Evolutionary conservation across 35 echinoderm and acorn worm genomes (phyloP), one percentile per base, ranked within the genome.

Genomic region (Holothuria glaberrima): DNA sequence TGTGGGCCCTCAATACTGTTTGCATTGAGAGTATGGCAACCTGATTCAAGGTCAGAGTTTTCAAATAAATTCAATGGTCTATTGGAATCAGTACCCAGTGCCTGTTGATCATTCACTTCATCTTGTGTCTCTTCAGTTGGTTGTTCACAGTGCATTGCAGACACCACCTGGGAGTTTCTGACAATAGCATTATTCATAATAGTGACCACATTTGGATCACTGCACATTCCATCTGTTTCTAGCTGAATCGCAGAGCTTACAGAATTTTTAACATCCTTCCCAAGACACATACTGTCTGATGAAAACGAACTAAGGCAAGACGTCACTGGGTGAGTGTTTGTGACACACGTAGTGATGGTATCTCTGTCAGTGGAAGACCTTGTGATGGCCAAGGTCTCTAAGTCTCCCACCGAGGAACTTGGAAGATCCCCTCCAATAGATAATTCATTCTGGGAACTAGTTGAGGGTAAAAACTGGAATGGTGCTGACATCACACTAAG

Each of bases 391-490:
- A 84, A 63, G 33, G 80, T 26, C 25, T 84, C 80, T 22, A 84
- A 38, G 29, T 84, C 80, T 36, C n/a, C 57, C 52, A 84, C 80
- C 1, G 80, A 61, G 29, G 46, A 63, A 38, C 22, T 84, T 17
- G 80, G 80, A 32, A 84, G 52, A 22, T 84, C 59, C 1, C 27
- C 80, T 35, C 80, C 80, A 19, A 63, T 61, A 6, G 80, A 22
- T 33, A 84, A 63, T 21, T 84, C 80, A 21, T 59, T 31, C 30
- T 48, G 52, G 17, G 54, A 48, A 61, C 80, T 84, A 21, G 80
- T 84, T 25, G 80, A 36, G 0, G 85, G 60, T 63, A 87, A 71
- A 36, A 87, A 87, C 24, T 48, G 85, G 66, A 87, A 71, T 46
- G 62, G 41, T 22, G 6, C 35, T 28, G 85, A 25, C 65, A 87